Percentiles rank a stretch among this genome's conserved stretches.
phyloP scores from a whole-genome alignment of 2,797 vertebrate species.

The Ceyx erithaca region DNA sequence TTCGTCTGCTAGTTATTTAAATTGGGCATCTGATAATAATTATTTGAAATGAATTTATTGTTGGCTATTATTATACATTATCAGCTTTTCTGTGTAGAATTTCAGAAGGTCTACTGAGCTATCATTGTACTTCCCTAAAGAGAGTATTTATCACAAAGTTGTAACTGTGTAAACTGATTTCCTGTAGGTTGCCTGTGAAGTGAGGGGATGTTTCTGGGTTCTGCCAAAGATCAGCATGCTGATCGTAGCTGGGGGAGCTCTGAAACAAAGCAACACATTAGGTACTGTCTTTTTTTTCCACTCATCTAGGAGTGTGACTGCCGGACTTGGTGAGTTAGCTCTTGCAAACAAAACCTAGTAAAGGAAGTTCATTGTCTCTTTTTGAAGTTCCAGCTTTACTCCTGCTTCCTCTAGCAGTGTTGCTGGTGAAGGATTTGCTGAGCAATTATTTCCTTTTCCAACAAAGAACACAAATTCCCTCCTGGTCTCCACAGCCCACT shows the following conservation, averaged over 20 bases:
- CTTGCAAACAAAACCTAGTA: conserved; percentile 34
- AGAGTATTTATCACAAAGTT: background rate
- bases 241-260: background rate
- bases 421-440: conserved; percentile 35
- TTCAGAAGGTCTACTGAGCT: background rate
- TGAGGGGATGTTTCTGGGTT: background rate
- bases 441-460: conserved; percentile 58
- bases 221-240: background rate
- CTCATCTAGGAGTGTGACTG: background rate
- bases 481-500: background rate
- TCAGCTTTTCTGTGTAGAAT: background rate
- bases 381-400: conserved; percentile 21
- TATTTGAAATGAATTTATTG: background rate
- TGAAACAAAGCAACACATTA: background rate
- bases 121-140: background rate
- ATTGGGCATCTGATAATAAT: background rate
- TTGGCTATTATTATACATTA: background rate
- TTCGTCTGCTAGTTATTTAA: background rate
- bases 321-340: background rate
- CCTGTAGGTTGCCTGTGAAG: background rate
- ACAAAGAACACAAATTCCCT: background rate
- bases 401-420: background rate
- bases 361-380: conserved; percentile 46
- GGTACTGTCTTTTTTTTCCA: background rate
- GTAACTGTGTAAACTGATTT: background rate